Evolutionary conservation across 2,113 vertebrate genomes (phyloP).

Genomic region (Colaptes auratus): DNA sequence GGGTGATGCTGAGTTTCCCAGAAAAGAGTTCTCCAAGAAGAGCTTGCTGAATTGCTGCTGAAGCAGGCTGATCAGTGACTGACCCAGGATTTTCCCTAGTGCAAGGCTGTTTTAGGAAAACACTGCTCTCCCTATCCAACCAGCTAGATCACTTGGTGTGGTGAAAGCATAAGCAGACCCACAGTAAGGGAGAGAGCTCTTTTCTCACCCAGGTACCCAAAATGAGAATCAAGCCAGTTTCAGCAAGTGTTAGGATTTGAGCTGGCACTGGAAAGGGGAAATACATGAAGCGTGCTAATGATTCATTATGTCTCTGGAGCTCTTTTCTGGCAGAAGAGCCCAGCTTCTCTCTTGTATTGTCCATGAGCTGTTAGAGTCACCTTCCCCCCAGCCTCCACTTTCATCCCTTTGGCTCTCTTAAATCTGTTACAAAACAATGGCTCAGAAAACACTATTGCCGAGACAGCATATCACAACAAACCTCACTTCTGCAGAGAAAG

Average conservation of each 20-base stretch:
- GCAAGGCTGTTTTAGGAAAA: not conserved
- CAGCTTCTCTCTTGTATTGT: not conserved
- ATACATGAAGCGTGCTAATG: fast-evolving
- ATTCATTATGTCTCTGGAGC: not conserved
- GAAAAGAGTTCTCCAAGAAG: not conserved
- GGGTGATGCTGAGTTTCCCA: not conserved
- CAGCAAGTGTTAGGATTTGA: not conserved
- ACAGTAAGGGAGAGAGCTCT: not conserved
- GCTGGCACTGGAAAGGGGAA: not conserved
- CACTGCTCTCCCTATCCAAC: not conserved
- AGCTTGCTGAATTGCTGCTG: not conserved
- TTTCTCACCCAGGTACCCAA: not conserved
- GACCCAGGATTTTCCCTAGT: not conserved
- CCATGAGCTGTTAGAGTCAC: not conserved
- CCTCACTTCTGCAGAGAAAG: fast-evolving
- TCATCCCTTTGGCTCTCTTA: not conserved
- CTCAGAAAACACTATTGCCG: not conserved
- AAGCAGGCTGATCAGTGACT: not conserved
- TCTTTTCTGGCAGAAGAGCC: not conserved
- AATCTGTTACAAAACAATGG: not conserved
- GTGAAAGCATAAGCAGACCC: not conserved
- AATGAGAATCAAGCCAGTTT: not conserved
- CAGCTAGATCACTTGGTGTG: not conserved
- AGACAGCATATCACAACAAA: not conserved
- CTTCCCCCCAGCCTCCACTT: not conserved